Evolutionary conservation across 2,113 vertebrate genomes (phyloP).

Genomic region (Xenopus laevis): DNA sequence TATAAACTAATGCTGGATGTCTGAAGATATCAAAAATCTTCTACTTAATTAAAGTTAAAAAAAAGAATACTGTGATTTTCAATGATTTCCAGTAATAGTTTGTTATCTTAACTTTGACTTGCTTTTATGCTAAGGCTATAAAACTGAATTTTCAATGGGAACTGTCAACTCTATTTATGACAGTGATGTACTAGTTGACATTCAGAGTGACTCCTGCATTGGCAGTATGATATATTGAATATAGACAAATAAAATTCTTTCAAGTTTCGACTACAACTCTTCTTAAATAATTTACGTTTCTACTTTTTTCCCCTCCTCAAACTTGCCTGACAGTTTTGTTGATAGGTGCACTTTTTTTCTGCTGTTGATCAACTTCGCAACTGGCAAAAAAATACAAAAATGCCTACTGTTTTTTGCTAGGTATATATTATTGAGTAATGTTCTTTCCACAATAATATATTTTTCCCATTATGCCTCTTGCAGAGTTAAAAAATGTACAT

Average conservation of each 20-base stretch:
- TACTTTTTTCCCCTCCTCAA: conserved; percentile 72
- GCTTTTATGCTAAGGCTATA: conserved; percentile 71
- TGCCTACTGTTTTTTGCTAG: background rate
- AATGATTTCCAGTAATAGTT: conserved; percentile 68
- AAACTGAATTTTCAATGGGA: conserved; percentile 84
- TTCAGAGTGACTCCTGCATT: conserved; percentile 61
- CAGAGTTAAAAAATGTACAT: no score
- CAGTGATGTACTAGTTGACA: conserved; percentile 68
- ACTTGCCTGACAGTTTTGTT: conserved; percentile 72
- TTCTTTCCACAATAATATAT: no score
- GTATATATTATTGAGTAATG: no score
- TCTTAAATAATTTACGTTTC: conserved; percentile 84
- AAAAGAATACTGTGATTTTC: conserved; percentile 50
- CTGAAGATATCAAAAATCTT: no score
- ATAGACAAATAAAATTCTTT: conserved; percentile 76
- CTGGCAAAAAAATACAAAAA: conserved; percentile 54
- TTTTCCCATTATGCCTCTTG: no score
- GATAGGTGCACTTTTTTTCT: conserved; percentile 69
- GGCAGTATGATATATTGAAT: conserved; percentile 71
- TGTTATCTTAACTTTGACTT: conserved; percentile 77
- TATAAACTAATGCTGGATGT: no score
- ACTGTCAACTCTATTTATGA: conserved; percentile 75
- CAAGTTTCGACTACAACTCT: conserved; percentile 70
- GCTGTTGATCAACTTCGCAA: conserved; percentile 63
- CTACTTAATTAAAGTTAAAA: conserved; percentile 56